phyloP scores from a whole-genome alignment of 2,888 invertebrate species.

The Synanthedon formicaeformis region DNA sequence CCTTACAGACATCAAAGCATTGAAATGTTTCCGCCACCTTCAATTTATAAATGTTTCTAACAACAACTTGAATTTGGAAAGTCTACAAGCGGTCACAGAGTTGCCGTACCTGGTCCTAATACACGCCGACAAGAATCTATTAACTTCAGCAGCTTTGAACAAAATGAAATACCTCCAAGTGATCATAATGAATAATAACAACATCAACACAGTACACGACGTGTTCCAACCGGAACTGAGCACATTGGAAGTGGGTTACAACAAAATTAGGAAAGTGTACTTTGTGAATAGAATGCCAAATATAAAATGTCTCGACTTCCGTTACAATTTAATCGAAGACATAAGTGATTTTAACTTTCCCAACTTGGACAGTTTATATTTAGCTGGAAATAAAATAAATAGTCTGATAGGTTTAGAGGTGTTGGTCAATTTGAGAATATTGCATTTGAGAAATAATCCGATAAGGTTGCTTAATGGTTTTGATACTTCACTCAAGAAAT shows the following conservation, averaged over 20 bases:
- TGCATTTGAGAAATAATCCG: constrained; percentile 80
- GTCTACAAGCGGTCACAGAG: constrained; percentile 53
- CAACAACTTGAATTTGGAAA: constrained; percentile 58
- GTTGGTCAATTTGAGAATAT: constrained; percentile 72
- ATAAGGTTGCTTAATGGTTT: constrained; percentile 68
- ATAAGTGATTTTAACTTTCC: constrained; percentile 56
- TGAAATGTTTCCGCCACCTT: constrained; percentile 64
- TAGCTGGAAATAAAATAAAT: constrained; percentile 79
- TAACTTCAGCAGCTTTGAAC: constrained; percentile 57
- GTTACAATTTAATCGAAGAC: constrained; percentile 59
- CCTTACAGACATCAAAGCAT: constrained; percentile 62
- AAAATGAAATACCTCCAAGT: constrained; percentile 72
- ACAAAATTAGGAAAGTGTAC: constrained; percentile 39
- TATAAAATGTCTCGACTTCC: constrained; percentile 67
- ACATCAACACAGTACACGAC: constrained; percentile 57
- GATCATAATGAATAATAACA: constrained; percentile 65
- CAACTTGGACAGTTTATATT: constrained; percentile 77
- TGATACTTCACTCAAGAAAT: constrained; percentile 35
- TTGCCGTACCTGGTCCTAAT: constrained; percentile 69
- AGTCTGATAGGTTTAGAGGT: constrained; percentile 71
- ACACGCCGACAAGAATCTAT: constrained; percentile 67
- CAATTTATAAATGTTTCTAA: constrained; percentile 70
- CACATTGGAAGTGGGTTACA: constrained; percentile 67
- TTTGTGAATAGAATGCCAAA: constrained; percentile 37
- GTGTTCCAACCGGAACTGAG: constrained; percentile 67